Base-by-base conservation (phyloP, 1,140 invertebrate species). In the Bombus balteatus region DNA sequence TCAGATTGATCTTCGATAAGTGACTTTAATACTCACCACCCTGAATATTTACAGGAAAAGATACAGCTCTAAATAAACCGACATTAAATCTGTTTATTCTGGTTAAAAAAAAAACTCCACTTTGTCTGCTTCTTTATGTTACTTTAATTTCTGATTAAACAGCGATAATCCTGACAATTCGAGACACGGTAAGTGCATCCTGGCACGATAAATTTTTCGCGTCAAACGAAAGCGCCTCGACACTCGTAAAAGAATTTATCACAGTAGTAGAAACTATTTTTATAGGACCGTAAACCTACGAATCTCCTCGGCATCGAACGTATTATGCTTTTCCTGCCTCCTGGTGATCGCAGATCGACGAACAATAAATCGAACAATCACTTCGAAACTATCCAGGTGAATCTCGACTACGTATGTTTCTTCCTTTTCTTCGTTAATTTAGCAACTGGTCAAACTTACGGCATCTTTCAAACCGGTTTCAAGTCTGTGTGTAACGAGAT, bases 221-320 rank as follows among this genome's bases (percentile, higher is more conserved):
- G 25, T 13, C 6, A 3, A 10, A 10, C 25, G 10, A 68, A 57
- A 77, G 6, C 12, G 0, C 0, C 10, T 25, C 6, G 37, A 5
- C 18, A 10, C 25, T 59, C 43, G 25, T 57, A 53, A 77, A 77
- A 77, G 34, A 77, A 83, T 77, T 68, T 83, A 83, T 68, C 37
- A 6, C 34, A 34, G 5, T 18, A 47, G 34, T 28, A 2, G 9
- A 57, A 57, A 32, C 43, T 77, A 83, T 83, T 77, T 83, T 77
- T 77, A 83, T 12, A 18, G 22, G 10, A 12, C 12, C 12, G 74
- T 83, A 77, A 34, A 57, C 4, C 28, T 15, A 43, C 41, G 34
- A 41, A 76, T 28, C 41, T 13, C 34, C 15, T n/a, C 3, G 41
- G 12, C 6, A 47, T 32, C 8, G 41, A 8, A 39, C 32, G 25